Evolutionary conservation across 1,140 invertebrate species (phyloP).

Genomic region (Lucilia sericata): DNA sequence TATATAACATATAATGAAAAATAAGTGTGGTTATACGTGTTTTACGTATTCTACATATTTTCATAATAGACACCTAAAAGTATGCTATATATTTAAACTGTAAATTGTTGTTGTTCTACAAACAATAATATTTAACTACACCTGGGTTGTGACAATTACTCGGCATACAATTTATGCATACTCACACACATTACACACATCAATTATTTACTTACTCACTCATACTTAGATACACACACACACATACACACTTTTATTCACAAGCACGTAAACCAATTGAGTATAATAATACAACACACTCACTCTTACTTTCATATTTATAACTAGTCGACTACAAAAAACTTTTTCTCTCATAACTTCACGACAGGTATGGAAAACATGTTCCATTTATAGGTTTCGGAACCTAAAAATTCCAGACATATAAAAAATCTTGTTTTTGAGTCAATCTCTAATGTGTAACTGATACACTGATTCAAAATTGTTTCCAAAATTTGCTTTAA

Average conservation of each 20-base stretch:
- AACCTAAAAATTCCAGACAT: too few relatives aligned
- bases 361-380: too few relatives aligned
- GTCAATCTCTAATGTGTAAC: too few relatives aligned
- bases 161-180: background rate
- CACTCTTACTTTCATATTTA: background rate
- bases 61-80: constrained; percentile 20
- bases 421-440: too few relatives aligned
- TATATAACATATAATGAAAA: background rate
- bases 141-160: constrained; percentile 16
- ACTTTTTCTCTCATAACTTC: too few relatives aligned
- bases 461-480: too few relatives aligned
- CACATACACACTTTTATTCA: background rate
- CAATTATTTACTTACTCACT: background rate
- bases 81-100: constrained; percentile 11
- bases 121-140: constrained; percentile 16
- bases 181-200: background rate
- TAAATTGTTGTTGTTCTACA: background rate
- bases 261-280: background rate
- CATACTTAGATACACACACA: too few relatives aligned
- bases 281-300: background rate
- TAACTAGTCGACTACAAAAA: too few relatives aligned
- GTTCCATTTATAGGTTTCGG: too few relatives aligned
- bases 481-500: too few relatives aligned
- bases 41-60: background rate
- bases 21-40: background rate